phyloP scores from a whole-genome alignment of 2,888 invertebrate species.

The Drosophila kuntzei region DNA sequence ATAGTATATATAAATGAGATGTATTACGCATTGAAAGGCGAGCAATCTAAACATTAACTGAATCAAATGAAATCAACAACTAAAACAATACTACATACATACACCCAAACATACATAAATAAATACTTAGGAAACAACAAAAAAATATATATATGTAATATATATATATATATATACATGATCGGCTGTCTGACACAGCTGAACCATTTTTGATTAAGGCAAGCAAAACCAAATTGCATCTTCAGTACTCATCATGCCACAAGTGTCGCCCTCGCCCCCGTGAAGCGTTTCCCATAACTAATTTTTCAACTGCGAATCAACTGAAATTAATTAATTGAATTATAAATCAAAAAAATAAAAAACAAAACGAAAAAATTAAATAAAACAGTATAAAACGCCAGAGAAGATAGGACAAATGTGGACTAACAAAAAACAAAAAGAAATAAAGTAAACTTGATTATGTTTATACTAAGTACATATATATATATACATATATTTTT shows the following conservation, averaged over 20 bases:
- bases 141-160: constrained; percentile 22
- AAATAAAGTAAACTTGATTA: constrained; percentile 75
- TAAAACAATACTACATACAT: constrained; percentile 27
- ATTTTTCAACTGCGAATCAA: constrained; percentile 26
- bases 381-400: constrained; percentile 59
- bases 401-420: constrained; percentile 64
- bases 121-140: constrained; percentile 47
- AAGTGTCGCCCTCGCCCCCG: constrained; percentile 37
- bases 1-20: constrained; percentile 63
- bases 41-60: constrained; percentile 26
- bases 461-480: constrained; percentile 74
- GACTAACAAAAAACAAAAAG: constrained; percentile 47
- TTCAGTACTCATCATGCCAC: constrained; percentile 51
- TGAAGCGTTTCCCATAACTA: constrained; percentile 34
- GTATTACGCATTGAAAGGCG: constrained; percentile 74
- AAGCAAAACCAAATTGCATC: constrained; percentile 56
- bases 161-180: constrained; percentile 9
- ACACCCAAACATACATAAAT: constrained; percentile 27
- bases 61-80: constrained; percentile 24
- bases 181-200: constrained; percentile 32
- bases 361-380: constrained; percentile 32
- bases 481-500: constrained; percentile 76
- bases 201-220: constrained; percentile 42
- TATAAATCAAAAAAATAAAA: constrained; percentile 9
- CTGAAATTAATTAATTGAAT: constrained; percentile 26